Evolutionary conservation across 2,888 invertebrate genomes (phyloP).

Genomic region (Caenorhabditis sp.): DNA sequence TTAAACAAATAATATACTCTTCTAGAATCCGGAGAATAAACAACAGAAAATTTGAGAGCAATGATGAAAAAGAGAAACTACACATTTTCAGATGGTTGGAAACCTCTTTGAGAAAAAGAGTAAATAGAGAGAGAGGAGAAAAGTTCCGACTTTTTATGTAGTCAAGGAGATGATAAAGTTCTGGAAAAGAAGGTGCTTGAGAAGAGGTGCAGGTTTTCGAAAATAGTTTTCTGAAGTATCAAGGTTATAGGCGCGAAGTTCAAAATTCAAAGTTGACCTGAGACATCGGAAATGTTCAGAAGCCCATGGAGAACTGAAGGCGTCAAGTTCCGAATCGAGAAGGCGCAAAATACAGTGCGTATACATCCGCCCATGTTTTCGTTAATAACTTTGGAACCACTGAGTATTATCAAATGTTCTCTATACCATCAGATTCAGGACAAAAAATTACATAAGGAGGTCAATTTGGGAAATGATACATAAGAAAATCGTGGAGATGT

Average conservation of each 20-base stretch:
- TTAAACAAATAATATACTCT: not conserved
- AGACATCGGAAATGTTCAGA: too few species aligned
- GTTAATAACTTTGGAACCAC: too few species aligned
- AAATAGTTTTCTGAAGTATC: not conserved
- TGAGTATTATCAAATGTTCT: too few species aligned
- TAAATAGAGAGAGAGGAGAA: not conserved
- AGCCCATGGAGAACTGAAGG: too few species aligned
- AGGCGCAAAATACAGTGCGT: too few species aligned
- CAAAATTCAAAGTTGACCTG: too few species aligned
- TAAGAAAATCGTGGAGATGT: too few species aligned
- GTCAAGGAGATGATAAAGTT: not conserved
- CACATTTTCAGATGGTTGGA: slow-evolving; percentile 10
- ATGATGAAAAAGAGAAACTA: not conserved
- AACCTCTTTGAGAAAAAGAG: not conserved
- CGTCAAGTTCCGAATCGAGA: too few species aligned
- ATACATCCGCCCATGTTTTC: too few species aligned
- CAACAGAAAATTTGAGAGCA: not conserved
- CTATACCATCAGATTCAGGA: too few species aligned
- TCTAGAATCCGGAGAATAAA: slow-evolving; percentile 26
- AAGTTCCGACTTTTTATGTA: slow-evolving; percentile 23
- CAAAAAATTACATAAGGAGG: too few species aligned
- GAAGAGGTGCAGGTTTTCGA: not conserved
- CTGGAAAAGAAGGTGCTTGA: not conserved
- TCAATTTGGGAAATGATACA: too few species aligned
- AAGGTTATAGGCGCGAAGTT: not conserved